Percentiles rank a stretch among this genome's conserved stretches.
Conservation (phyloP, 2,113 vertebrate genomes). For the Chiloscyllium plagiosum region DNA sequence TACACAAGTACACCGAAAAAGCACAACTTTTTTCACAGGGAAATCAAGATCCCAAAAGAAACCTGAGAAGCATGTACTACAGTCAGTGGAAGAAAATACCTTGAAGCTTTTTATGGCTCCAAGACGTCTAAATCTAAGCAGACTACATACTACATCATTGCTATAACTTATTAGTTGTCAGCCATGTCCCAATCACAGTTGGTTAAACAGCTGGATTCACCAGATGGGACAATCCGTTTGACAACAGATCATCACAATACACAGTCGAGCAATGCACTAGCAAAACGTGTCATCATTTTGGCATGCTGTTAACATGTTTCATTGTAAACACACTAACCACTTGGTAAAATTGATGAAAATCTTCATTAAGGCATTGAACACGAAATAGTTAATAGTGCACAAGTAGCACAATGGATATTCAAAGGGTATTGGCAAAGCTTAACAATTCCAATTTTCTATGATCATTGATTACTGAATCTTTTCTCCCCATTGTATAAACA, state of each 20-base stretch:
- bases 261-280: not conserved
- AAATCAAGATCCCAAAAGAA: not conserved
- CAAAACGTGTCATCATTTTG: not conserved
- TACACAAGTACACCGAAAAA: not conserved
- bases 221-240: not conserved
- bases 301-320: not conserved
- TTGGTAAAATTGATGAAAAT: not conserved
- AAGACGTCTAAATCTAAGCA: conserved; percentile 3
- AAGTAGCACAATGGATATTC: not conserved
- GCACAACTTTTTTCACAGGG: not conserved
- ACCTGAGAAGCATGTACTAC: not conserved
- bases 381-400: not conserved
- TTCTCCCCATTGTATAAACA: not conserved
- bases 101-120: not conserved
- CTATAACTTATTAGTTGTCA: not conserved
- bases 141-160: not conserved
- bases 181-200: not conserved
- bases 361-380: not conserved
- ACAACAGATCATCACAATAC: not conserved
- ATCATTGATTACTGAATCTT: not conserved
- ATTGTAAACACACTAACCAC: not conserved
- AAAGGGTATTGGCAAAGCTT: not conserved
- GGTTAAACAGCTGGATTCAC: not conserved
- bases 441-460: not conserved
- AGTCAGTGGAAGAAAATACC: not conserved